Percentiles rank a stretch among this genome's conserved stretches.
Evolutionary conservation across 2,888 invertebrate genomes (phyloP).

Genomic region (Pterobdella sp.): DNA sequence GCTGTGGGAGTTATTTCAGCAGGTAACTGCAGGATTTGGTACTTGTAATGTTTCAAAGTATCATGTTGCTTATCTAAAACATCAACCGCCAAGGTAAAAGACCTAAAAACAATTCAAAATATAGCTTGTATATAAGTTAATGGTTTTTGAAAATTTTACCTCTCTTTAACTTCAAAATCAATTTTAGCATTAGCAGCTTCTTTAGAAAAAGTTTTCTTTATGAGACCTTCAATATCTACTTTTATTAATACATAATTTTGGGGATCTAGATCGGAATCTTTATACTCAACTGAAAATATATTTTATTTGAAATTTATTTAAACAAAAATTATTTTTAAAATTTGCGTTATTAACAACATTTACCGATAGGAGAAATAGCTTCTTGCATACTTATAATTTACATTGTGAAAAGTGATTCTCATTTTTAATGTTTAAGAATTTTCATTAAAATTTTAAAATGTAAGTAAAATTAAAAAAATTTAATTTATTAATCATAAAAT

Average conservation of each 20-base stretch:
- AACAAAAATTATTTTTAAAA: not conserved
- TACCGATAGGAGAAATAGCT: not conserved
- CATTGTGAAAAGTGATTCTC: no score
- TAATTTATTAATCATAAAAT: no score
- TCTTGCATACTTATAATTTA: not conserved
- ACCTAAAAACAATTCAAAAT: not conserved
- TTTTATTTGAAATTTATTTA: not conserved
- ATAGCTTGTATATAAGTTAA: no score
- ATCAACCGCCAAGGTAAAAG: not conserved
- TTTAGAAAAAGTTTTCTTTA: not conserved
- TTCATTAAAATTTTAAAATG: no score
- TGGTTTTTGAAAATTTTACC: no score
- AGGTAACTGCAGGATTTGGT: not conserved
- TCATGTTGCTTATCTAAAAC: not conserved
- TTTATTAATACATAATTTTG: not conserved
- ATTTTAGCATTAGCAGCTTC: conserved; percentile 3
- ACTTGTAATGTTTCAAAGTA: not conserved
- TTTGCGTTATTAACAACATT: not conserved
- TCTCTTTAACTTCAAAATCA: not conserved
- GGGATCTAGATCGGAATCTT: conserved; percentile 8
- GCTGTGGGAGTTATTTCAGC: not conserved
- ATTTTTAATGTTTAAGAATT: no score
- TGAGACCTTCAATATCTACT: conserved; percentile 10
- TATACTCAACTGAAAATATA: not conserved
- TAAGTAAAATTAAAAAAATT: no score